These are phyloP conservation scores for Cheumatopsyche charites DNA, from an alignment of 1,140 invertebrate genomes.

Conservation along the genomic window DNA sequence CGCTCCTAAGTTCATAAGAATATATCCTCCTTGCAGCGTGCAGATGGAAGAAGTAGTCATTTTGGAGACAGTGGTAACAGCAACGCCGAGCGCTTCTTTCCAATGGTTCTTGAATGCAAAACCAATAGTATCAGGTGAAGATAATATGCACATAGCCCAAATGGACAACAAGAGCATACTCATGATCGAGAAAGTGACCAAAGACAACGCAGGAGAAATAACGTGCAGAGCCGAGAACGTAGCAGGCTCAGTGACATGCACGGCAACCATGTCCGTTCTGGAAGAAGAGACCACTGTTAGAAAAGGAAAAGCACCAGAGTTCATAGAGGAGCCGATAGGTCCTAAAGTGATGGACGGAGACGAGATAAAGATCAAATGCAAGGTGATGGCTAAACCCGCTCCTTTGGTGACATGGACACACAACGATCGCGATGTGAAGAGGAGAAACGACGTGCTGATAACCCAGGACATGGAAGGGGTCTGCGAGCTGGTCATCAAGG, in stretches of 20 bases:
- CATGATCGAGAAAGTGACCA: conserved; percentile 75
- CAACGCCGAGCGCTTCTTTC: conserved; percentile 80
- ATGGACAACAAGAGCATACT: conserved; percentile 82
- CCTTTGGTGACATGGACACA: conserved; percentile 85
- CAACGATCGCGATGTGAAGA: conserved; percentile 72
- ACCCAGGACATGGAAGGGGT: conserved; percentile 77
- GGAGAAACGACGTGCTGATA: conserved; percentile 80
- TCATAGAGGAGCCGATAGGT: conserved; percentile 72
- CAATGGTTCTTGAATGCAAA: conserved; percentile 82
- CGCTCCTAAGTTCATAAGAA: conserved; percentile 76
- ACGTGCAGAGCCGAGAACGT: conserved; percentile 90
- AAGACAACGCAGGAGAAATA: conserved; percentile 77
- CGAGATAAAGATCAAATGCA: conserved; percentile 78
- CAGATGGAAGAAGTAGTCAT: conserved; percentile 77
- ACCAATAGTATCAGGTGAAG: conserved; percentile 64
- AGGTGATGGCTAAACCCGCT: conserved; percentile 78
- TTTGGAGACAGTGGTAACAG: conserved; percentile 77
- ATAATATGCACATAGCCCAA: conserved; percentile 72
- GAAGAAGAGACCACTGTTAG: conserved; percentile 64
- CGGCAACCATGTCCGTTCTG: conserved; percentile 75
- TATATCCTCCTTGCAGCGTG: conserved; percentile 74
- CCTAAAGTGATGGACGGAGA: conserved; percentile 92
- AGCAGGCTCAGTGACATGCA: conserved; percentile 82
- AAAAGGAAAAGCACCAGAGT: conserved; percentile 72
- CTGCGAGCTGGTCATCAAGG: conserved; percentile 84